phyloP scores from a whole-genome alignment of 35 echinoderm and acorn worm genomes.

The Heliocidaris erythrogramma region DNA sequence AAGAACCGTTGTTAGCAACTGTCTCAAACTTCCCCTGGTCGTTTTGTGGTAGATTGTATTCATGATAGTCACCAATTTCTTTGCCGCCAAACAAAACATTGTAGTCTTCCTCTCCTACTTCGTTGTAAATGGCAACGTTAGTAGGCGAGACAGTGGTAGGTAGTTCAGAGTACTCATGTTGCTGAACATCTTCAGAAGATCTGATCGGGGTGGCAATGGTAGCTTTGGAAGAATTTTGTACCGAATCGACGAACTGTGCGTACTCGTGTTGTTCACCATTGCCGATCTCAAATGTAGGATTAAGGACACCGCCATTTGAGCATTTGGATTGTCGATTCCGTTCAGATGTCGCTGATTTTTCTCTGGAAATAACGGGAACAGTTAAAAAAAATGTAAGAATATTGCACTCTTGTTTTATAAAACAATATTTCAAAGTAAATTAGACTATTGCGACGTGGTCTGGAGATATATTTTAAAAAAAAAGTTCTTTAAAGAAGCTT shows the following conservation, averaged over 20 bases:
- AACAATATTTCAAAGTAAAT: no score
- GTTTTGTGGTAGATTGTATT: neutral
- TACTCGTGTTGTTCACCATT: neutral
- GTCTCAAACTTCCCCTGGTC: neutral
- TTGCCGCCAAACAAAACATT: slow-evolving; percentile 28
- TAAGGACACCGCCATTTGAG: neutral
- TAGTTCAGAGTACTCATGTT: neutral
- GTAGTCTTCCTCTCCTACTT: slow-evolving; percentile 27
- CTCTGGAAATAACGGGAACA: neutral
- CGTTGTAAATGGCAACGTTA: neutral
- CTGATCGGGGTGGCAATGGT: neutral
- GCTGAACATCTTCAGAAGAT: neutral
- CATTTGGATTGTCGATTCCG: neutral
- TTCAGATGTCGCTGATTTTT: neutral
- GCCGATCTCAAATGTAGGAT: neutral
- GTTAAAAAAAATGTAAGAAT: no score
- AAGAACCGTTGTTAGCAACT: neutral
- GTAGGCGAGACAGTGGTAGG: neutral
- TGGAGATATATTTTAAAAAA: no score
- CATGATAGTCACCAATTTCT: slow-evolving; percentile 10
- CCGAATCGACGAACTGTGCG: neutral
- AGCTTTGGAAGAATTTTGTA: neutral
- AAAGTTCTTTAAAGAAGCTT: no score
- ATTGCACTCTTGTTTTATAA: no score
- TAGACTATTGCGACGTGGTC: no score